Evolutionary conservation across 2,888 invertebrate species (phyloP).

Genomic region (Ornithoptera priamus): DNA sequence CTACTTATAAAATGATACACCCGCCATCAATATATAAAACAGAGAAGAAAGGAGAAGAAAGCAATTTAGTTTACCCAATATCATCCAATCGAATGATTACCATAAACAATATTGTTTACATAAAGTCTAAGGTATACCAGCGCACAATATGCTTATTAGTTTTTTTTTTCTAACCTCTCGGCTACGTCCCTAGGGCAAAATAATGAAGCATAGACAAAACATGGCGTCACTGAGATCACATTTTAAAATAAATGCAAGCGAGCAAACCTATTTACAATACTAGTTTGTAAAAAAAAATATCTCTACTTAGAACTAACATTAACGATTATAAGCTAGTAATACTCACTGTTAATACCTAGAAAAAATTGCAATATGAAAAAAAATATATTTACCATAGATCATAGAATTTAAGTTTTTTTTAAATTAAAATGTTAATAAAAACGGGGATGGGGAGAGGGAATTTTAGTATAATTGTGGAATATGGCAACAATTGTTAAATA

Average conservation of each 20-base stretch:
- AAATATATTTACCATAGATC: neutral
- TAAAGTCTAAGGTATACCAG: too few relatives aligned
- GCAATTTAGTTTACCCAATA: too few relatives aligned
- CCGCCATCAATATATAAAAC: too few relatives aligned
- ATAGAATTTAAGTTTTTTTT: neutral
- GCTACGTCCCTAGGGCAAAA: neutral
- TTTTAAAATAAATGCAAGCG: conserved; percentile 42
- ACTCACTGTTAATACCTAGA: conserved; percentile 59
- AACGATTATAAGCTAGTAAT: conserved; percentile 60
- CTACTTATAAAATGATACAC: too few relatives aligned
- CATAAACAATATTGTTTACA: too few relatives aligned
- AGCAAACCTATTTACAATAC: conserved; percentile 37
- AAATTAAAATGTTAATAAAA: neutral
- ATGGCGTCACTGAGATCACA: conserved; percentile 39
- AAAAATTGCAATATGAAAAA: conserved; percentile 25
- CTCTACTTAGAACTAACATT: conserved; percentile 65
- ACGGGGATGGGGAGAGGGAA: neutral
- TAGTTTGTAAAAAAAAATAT: conserved; percentile 35
- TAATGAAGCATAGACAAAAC: conserved; percentile 3
- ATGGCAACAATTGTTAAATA: too few relatives aligned
- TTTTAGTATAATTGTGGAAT: too few relatives aligned
- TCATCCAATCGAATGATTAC: too few relatives aligned
- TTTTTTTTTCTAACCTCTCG: neutral
- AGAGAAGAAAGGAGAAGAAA: too few relatives aligned
- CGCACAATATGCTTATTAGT: too few relatives aligned